Conservation (phyloP, 2,888 invertebrate genomes). For the Orthosia cruda region DNA sequence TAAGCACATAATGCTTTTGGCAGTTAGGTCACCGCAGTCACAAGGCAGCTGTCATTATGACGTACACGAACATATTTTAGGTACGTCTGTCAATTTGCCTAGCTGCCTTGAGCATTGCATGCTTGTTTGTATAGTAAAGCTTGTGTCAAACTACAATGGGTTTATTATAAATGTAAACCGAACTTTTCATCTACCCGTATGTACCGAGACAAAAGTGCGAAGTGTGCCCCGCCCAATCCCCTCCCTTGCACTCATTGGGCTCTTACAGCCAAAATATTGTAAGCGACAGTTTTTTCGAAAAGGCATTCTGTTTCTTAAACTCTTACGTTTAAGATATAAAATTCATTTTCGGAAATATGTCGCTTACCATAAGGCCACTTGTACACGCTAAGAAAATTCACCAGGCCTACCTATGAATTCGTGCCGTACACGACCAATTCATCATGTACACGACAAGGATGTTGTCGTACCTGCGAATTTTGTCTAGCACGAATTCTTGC, state of each 20-base stretch:
- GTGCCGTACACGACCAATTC: no score
- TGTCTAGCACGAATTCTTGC: no score
- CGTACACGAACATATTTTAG: conserved; percentile 15
- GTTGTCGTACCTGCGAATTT: no score
- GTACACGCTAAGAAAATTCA: no score
- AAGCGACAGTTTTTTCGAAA: background rate
- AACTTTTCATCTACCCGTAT: background rate
- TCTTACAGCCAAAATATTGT: background rate
- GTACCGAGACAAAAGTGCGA: background rate
- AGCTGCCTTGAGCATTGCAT: conserved; percentile 19
- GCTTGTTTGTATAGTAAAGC: conserved; percentile 1
- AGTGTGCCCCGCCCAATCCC: background rate
- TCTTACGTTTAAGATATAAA: background rate
- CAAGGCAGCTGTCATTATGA: conserved; percentile 24
- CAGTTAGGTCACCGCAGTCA: conserved; percentile 7
- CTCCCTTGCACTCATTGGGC: background rate
- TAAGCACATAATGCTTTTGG: conserved; percentile 21
- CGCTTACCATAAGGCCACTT: background rate
- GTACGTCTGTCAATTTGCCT: background rate
- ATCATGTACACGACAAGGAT: no score
- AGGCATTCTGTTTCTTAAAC: background rate
- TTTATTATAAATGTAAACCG: background rate
- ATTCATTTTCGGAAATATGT: background rate
- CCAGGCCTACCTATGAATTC: no score
- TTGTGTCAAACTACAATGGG: conserved; percentile 11